Percentiles rank a stretch among this genome's conserved stretches.
These are phyloP conservation scores for Drosophila miranda DNA, from an alignment of 1,140 invertebrate species.

Conservation along the genomic window DNA sequence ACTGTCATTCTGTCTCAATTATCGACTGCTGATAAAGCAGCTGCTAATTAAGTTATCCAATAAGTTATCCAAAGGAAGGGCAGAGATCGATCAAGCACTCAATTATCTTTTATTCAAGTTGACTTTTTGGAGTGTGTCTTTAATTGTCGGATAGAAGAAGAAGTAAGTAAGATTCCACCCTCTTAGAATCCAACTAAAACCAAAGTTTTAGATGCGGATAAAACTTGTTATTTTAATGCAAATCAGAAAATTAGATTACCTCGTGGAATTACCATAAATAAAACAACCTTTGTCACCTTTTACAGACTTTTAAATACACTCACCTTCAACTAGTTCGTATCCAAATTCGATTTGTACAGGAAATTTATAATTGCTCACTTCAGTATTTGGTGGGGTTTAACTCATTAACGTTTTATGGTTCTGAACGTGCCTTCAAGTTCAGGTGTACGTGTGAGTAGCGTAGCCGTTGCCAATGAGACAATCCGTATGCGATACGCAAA, in stretches of 20 bases:
- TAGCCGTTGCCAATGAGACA: conserved; percentile 14
- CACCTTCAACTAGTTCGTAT: conserved; percentile 28
- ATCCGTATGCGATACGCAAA: conserved; percentile 24
- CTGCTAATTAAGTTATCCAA: too few species aligned
- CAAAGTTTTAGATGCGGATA: conserved; percentile 6
- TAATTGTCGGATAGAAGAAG: conserved; percentile 9
- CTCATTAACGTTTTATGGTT: conserved; percentile 37
- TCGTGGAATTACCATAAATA: conserved; percentile 7
- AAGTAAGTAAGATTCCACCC: not conserved
- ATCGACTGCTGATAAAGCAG: too few species aligned
- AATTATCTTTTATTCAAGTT: not conserved
- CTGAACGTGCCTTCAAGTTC: conserved; percentile 31
- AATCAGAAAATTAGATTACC: conserved; percentile 21
- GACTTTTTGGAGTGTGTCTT: not conserved
- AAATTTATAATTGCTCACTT: conserved; percentile 46
- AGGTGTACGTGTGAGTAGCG: conserved; percentile 1
- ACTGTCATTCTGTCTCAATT: too few species aligned
- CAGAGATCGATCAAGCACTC: not conserved
- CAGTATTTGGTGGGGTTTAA: not conserved
- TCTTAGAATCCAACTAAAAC: not conserved
- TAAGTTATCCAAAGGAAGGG: too few species aligned
- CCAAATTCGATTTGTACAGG: conserved; percentile 21
- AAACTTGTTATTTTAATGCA: conserved; percentile 28
- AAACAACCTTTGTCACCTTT: conserved; percentile 16
- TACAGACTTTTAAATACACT: conserved; percentile 2